Evolutionary conservation across 2,113 vertebrate species (phyloP).

Genomic region (Neodontobutis hainanensis): DNA sequence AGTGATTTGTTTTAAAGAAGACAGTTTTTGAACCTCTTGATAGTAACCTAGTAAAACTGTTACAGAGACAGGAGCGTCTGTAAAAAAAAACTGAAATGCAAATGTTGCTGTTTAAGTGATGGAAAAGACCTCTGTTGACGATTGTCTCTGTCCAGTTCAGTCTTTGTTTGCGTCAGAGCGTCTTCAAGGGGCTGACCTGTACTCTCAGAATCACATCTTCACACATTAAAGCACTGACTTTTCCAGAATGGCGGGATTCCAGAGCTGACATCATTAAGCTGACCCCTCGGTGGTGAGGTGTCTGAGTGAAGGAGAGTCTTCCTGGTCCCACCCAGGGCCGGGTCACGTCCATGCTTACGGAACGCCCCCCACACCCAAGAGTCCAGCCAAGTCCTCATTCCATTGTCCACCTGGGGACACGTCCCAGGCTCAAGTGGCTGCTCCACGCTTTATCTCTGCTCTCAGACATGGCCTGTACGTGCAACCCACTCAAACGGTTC

Average conservation of each 20-base stretch:
- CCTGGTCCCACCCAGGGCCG: constrained; percentile 60
- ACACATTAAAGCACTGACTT: constrained; percentile 17
- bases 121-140: too few species aligned
- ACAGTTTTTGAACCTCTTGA: too few species aligned
- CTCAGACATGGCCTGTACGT: constrained; percentile 42
- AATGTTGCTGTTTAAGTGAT: too few species aligned
- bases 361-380: constrained; percentile 56
- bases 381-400: constrained; percentile 50
- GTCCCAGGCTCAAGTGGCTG: constrained; percentile 44
- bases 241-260: constrained; percentile 13
- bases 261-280: constrained; percentile 33
- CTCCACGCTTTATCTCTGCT: too few species aligned
- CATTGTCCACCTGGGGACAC: constrained; percentile 70
- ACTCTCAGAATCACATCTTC: constrained; percentile 11
- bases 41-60: too few species aligned
- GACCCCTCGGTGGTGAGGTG: constrained; percentile 23
- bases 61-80: too few species aligned
- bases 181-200: not conserved
- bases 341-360: constrained; percentile 57
- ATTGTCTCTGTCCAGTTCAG: not conserved
- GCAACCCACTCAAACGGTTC: too few species aligned
- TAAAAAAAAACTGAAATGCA: too few species aligned
- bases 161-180: too few species aligned
- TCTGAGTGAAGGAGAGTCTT: constrained; percentile 44
- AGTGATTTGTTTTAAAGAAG: too few species aligned